Conservation (phyloP, 92 coral and sea anemone genomes). For the Pocillopora grandis region DNA sequence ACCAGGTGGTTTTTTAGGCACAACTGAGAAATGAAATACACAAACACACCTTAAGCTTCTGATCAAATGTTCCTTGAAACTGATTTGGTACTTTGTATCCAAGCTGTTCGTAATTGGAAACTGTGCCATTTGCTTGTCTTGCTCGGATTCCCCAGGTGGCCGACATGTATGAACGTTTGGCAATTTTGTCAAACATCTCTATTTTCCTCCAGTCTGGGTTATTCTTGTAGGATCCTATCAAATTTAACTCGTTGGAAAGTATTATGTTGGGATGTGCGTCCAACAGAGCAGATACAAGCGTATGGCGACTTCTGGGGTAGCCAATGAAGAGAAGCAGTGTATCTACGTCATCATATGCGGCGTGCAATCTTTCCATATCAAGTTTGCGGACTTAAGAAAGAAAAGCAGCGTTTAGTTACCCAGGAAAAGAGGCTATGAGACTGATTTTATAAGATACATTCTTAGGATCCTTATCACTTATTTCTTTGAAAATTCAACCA, state of each 20-base stretch:
- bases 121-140: neutral
- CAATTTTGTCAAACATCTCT: neutral
- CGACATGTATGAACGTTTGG: neutral
- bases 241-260: slow-evolving; percentile 7
- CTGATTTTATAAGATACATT: neutral
- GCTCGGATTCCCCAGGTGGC: neutral
- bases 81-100: slow-evolving; percentile 16
- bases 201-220: neutral
- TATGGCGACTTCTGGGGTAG: slow-evolving; percentile 17
- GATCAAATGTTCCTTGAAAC: slow-evolving; percentile 16
- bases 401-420: neutral
- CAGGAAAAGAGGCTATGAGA: neutral
- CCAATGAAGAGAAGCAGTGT: slow-evolving; percentile 11
- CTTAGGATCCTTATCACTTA: no score
- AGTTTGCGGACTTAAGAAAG: neutral
- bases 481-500: no score
- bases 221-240: neutral
- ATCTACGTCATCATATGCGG: slow-evolving; percentile 11
- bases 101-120: neutral
- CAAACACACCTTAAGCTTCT: neutral
- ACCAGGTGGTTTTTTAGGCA: no score
- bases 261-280: slow-evolving; percentile 21
- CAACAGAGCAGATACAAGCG: slow-evolving; percentile 5
- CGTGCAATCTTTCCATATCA: neutral
- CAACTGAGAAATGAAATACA: no score